Percentiles rank a stretch among this genome's conserved stretches.
These are phyloP conservation scores for Agapornis canus DNA, from an alignment of 2,797 vertebrate genomes.

Conservation along the genomic window DNA sequence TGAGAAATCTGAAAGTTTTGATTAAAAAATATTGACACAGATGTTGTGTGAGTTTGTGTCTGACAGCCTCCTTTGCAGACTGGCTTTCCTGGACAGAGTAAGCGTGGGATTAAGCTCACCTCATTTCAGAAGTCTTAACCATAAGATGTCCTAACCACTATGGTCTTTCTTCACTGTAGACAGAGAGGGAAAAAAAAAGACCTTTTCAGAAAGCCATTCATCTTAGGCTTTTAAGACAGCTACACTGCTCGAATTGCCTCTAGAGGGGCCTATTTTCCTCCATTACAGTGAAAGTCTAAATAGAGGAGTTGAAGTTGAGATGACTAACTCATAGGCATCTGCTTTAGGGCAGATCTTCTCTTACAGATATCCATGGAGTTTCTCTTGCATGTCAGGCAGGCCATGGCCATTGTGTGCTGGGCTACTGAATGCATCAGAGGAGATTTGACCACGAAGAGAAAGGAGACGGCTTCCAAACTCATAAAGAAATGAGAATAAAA, in stretches of 20 bases:
- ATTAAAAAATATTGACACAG: conserved; percentile 17
- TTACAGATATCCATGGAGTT: not conserved
- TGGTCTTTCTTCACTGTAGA: not conserved
- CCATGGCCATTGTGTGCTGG: not conserved
- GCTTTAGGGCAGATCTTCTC: not conserved
- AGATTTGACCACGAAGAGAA: not conserved
- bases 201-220: not conserved
- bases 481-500: not conserved
- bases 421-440: not conserved
- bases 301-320: not conserved
- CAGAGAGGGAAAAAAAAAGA: not conserved
- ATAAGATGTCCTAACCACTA: not conserved
- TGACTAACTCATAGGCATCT: not conserved
- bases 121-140: not conserved
- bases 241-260: not conserved
- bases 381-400: not conserved
- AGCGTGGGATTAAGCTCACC: not conserved
- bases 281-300: not conserved
- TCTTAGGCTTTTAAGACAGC: not conserved
- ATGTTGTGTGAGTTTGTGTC: not conserved
- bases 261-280: conserved; percentile 52
- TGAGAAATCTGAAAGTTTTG: conserved; percentile 13
- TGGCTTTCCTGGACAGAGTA: not conserved
- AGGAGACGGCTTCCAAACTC: not conserved
- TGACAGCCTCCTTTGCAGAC: not conserved